Conservation (phyloP, 2,888 invertebrate genomes). For the Sinodicranocentrus sp. region DNA sequence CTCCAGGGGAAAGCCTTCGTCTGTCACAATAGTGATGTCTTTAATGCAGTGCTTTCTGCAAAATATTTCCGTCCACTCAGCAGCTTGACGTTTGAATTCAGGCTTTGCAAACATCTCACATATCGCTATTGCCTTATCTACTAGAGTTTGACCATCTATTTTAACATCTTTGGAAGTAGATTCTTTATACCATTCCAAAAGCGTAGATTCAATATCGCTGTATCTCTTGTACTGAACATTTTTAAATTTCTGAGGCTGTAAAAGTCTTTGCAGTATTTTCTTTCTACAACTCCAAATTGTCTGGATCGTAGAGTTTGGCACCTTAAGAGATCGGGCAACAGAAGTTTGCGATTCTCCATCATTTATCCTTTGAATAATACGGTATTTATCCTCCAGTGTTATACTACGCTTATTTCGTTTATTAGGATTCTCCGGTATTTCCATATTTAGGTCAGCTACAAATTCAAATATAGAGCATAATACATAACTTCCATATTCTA, state of each 20-base stretch:
- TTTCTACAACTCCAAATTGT: constrained; percentile 64
- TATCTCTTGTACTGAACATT: constrained; percentile 59
- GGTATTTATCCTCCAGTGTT: constrained; percentile 52
- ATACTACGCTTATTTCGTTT: constrained; percentile 50
- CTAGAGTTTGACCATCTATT: not conserved
- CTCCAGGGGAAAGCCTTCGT: too few relatives aligned
- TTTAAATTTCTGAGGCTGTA: constrained; percentile 45
- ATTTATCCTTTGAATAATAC: constrained; percentile 61
- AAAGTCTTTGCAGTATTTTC: constrained; percentile 39
- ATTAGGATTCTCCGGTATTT: constrained; percentile 66
- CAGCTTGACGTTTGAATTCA: constrained; percentile 1
- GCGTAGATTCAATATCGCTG: constrained; percentile 35
- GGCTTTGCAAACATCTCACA: constrained; percentile 21
- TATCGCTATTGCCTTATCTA: constrained; percentile 26
- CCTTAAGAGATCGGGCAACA: constrained; percentile 51
- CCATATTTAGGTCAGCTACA: constrained; percentile 24
- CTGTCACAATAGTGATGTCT: not conserved
- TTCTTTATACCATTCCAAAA: constrained; percentile 38
- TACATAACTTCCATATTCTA: not conserved
- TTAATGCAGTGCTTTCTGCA: constrained; percentile 29
- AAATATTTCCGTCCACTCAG: constrained; percentile 29
- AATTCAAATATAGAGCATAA: not conserved
- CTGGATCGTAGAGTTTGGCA: constrained; percentile 59
- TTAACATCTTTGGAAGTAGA: not conserved
- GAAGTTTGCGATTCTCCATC: constrained; percentile 56